Base-by-base conservation (phyloP, 2,113 vertebrate genomes). In the Danio rerio region DNA sequence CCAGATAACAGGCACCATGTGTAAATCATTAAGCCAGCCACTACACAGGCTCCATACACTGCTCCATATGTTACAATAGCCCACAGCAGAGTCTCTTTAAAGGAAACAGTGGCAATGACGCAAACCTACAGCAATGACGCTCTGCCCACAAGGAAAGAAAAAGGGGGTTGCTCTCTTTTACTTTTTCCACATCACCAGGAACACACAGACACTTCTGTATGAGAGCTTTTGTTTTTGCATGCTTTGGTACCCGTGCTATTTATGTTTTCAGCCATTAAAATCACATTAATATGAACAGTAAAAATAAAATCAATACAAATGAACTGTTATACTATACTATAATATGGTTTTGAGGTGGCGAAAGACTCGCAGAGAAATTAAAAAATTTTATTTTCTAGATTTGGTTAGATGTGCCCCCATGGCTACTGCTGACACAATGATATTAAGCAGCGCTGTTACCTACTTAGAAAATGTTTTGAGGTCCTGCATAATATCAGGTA, bases 21-120 rank as follows among this genome's bases (percentile, higher is more conserved):
- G 89, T 84, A 83, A 69, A 71, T 78, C 66, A 86, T 88, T 79
- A 87, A 81, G 40, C 89, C 82, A 91, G 20, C 50, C 16, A 71
- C 78, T 56, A n/a, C 72, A 58, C 16, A 70, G 52, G 50, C 16
- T 52, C 62, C 6, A 31, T 79, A 76, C 53, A 70, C 18, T 47
- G 13, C 8, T 74, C 42, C 74, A 55, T 15, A 82, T 61, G 59
- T 70, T 81, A 49, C 43, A 68, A 68, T 58, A 69, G 58, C 18
- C 71, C 49, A 70, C 40, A 62, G 84, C 42, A 5, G 20, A 65
- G 63, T 59, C 56, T 62, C 74, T 84, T 83, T 52, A 77, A 16
- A 55, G 18, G 7, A 58, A 81, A 78, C 21, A 50, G 72, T 63
- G 81, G 80, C 53, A 58, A 73, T 88, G 89, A 89, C 9, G 58